Percentiles rank a stretch among this genome's conserved stretches.
Evolutionary conservation across 2,888 invertebrate species (phyloP).

Genomic region (Lasioglossum villosulum): DNA sequence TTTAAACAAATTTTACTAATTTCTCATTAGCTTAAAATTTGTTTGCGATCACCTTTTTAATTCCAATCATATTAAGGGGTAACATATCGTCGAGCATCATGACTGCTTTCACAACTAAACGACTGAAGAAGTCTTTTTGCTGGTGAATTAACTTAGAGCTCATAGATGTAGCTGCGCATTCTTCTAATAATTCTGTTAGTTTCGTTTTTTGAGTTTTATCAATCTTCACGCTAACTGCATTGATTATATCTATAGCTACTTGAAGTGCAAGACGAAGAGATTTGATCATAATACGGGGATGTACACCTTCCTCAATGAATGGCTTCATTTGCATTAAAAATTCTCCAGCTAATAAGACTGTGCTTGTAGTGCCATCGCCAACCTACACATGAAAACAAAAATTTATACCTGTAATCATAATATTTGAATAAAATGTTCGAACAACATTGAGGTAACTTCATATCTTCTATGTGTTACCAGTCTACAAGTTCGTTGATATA

Average conservation of each 20-base stretch:
- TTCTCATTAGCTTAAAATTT: neutral
- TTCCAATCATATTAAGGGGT: constrained; percentile 99
- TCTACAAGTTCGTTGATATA: constrained; percentile 77
- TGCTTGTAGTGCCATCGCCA: constrained; percentile 99
- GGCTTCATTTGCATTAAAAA: constrained; percentile 97
- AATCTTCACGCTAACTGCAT: constrained; percentile 92
- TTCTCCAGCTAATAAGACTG: constrained; percentile 97
- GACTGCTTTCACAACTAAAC: constrained; percentile 99
- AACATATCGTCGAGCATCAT: constrained; percentile 94
- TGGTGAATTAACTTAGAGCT: constrained; percentile 98
- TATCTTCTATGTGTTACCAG: constrained; percentile 73
- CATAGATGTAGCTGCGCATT: constrained; percentile 98
- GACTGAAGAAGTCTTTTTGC: constrained; percentile 97
- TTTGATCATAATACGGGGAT: constrained; percentile 96
- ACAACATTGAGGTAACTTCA: constrained; percentile 76
- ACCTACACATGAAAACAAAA: constrained; percentile 87
- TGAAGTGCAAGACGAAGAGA: constrained; percentile 94
- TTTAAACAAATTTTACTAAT: neutral
- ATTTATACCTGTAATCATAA: constrained; percentile 26
- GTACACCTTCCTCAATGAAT: constrained; percentile 98
- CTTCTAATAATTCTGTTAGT: constrained; percentile 89
- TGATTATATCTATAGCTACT: constrained; percentile 92
- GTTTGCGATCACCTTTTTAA: constrained; percentile 92
- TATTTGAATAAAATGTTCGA: constrained; percentile 69
- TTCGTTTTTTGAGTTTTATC: constrained; percentile 88